Evolutionary conservation across 2,113 vertebrate species (phyloP), one percentile per base, ranked within the genome.

Genomic region (Pollachius pollachius): DNA sequence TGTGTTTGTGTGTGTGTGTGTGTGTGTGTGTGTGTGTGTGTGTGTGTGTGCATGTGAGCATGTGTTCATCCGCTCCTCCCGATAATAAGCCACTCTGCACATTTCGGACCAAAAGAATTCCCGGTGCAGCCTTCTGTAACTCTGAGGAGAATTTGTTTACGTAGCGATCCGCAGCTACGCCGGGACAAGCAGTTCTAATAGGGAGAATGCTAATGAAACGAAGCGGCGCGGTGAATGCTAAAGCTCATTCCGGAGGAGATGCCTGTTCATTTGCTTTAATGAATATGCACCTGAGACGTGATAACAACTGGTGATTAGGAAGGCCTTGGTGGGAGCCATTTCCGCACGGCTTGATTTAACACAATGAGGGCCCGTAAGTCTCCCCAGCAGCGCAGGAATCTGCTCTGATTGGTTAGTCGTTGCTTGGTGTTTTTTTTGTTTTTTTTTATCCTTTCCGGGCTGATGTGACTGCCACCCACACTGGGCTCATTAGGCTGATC

Each of bases 401-500:
- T 13, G 59, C 61, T 75, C 16, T 3, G 21, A 63, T 70, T 73
- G 69, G 69, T 65, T 69, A 82, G 72, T 62, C 64, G 68, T n/a
- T 61, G 68, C 69, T 69, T 63, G 25, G 34, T 52, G 60, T 21
- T 5, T 59, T 41, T 57, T 15, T 62, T 54, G 34, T 37, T 37
- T 6, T 56, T 30, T 41, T 13, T 18, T 37, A 5, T 15, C 74
- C 67, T 72, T 61, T 56, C 70, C 75, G 70, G 78, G 80, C 75
- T 82, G 76, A 84, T 73, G 68, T 82, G 62, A 61, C 72, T 77
- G 72, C 61, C 73, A 69, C 71, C 72, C 69, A 77, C 68, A 62
- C 64, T 18, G 65, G 64, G 59, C 74, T 83, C 81, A 85, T 87
- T 89, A 84, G 72, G 78, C 71, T 85, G 70, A 85, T 83, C 84